phyloP scores from a whole-genome alignment of 35 echinoderm and acorn worm species.

The Nesometra sesokonis region DNA sequence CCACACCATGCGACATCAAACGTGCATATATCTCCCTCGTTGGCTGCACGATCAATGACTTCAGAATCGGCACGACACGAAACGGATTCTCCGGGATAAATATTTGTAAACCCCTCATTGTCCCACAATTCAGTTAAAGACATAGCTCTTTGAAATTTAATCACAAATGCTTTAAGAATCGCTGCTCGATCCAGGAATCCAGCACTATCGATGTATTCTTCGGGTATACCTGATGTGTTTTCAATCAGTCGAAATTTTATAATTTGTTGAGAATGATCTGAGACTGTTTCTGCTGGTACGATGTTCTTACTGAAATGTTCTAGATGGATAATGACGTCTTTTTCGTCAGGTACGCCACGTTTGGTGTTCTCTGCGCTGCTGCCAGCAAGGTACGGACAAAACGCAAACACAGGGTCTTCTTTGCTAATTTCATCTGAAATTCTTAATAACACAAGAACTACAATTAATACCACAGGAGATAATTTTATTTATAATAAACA shows the following conservation, averaged over 20 bases:
- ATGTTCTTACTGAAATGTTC: background rate
- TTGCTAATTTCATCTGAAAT: background rate
- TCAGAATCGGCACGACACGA: background rate
- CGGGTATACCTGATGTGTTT: background rate
- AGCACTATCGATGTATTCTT: background rate
- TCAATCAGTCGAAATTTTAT: background rate
- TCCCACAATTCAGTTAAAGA: background rate
- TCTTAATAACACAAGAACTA: too few relatives aligned
- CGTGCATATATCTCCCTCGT: background rate
- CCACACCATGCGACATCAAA: background rate
- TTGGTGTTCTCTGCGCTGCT: background rate
- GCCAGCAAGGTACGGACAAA: background rate
- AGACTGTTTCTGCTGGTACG: background rate
- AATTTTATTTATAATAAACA: too few relatives aligned
- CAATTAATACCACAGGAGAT: too few relatives aligned
- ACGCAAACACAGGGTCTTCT: background rate
- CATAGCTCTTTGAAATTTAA: background rate
- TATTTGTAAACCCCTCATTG: background rate
- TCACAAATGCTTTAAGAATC: background rate
- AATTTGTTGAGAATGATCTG: background rate
- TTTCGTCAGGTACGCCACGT: background rate
- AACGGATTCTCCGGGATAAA: background rate
- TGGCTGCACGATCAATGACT: background rate
- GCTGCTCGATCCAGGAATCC: background rate
- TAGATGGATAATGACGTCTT: background rate